Percentiles rank a stretch among this genome's conserved stretches.
These are phyloP conservation scores for Tapirus indicus DNA, from an alignment of 2,797 vertebrate genomes.

Conservation along the genomic window DNA sequence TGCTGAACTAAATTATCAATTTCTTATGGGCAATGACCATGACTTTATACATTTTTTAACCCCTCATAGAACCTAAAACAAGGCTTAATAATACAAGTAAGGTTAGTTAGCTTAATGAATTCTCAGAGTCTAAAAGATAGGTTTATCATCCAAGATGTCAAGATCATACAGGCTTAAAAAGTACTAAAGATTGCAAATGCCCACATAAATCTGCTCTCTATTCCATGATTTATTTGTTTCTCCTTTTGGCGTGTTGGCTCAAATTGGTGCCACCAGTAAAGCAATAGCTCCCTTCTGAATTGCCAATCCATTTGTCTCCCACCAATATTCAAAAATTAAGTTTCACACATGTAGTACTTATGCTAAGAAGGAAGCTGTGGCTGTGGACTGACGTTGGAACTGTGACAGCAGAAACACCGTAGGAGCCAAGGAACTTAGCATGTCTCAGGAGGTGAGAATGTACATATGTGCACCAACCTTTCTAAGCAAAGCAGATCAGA, in stretches of 20 bases:
- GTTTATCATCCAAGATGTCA: background rate
- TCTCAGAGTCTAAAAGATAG: slow-evolving; percentile 20
- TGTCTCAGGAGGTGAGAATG: background rate
- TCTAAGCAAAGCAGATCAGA: background rate
- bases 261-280: background rate
- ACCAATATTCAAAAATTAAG: background rate
- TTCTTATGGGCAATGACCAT: background rate
- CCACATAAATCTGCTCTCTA: background rate
- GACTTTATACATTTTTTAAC: background rate
- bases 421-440: background rate
- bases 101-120: background rate
- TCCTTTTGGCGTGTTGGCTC: slow-evolving; percentile 29
- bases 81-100: background rate
- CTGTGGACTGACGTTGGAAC: background rate
- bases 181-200: background rate
- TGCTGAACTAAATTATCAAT: background rate
- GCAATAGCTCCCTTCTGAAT: background rate
- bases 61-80: background rate
- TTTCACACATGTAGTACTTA: background rate
- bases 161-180: no score
- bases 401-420: background rate
- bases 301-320: background rate
- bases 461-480: background rate
- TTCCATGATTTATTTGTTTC: background rate
- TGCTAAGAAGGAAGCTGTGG: background rate